Conservation (phyloP, 2,797 vertebrate genomes). For the Catamblyrhynchus diadema region DNA sequence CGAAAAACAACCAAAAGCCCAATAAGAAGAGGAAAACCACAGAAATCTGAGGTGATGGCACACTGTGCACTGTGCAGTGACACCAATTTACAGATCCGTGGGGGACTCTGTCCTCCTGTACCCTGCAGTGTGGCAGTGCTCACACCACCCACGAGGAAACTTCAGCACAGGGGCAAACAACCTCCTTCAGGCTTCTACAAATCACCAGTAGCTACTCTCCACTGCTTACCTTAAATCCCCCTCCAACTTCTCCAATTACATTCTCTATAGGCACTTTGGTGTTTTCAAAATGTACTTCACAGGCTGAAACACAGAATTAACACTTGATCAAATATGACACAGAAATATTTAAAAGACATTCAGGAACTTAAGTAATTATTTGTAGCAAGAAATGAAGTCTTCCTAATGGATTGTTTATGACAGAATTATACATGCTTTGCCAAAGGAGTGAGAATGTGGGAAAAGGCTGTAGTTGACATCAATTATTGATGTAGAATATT, state of each 20-base stretch:
- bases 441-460: background rate
- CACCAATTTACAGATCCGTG: background rate
- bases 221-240: slow-evolving; percentile 89
- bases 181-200: background rate
- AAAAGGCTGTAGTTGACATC: background rate
- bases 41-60: background rate
- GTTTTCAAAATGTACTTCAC: slow-evolving; percentile 91
- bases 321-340: background rate
- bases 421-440: background rate
- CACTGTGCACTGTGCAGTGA: background rate
- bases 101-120: background rate
- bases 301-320: slow-evolving; percentile 78
- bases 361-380: background rate
- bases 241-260: slow-evolving; percentile 91
- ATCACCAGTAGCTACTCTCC: background rate
- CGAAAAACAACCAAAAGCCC: background rate
- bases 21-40: background rate
- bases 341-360: background rate
- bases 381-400: background rate
- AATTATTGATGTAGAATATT: background rate
- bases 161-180: too few species aligned
- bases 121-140: background rate
- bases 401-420: background rate
- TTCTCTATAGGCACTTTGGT: slow-evolving; percentile 93
- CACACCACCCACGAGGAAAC: background rate